Conservation (phyloP, 1,140 invertebrate species). For the Achroia grisella region DNA sequence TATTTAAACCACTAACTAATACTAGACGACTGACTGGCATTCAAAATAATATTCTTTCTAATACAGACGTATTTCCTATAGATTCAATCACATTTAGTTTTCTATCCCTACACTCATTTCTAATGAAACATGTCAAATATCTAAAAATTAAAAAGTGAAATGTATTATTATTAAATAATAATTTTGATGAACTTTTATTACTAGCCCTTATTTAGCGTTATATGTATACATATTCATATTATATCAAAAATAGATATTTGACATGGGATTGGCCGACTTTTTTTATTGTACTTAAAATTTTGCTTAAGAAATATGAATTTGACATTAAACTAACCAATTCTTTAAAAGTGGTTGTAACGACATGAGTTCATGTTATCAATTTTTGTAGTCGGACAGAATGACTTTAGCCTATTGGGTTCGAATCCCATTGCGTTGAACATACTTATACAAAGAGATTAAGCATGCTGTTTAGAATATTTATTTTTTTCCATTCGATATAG, state of each 20-base stretch:
- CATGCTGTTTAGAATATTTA: neutral
- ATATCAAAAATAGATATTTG: constrained; percentile 26
- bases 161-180: no score
- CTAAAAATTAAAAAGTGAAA: neutral
- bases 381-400: no score
- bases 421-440: constrained; percentile 3
- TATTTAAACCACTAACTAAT: constrained; percentile 13
- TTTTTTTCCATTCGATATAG: neutral
- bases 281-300: no score
- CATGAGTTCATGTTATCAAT: no score
- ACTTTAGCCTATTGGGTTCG: constrained; percentile 8
- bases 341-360: no score
- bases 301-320: no score
- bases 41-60: neutral
- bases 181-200: no score
- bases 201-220: no score
- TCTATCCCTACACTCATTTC: neutral
- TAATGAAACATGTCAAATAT: constrained; percentile 12
- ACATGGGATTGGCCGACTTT: constrained; percentile 25
- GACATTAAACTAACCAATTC: no score
- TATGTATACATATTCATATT: no score
- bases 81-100: constrained; percentile 1
- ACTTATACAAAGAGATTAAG: neutral
- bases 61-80: neutral
- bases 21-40: constrained; percentile 14